Conservation (phyloP, 2,113 vertebrate genomes). For the Myiozetetes cayanensis region DNA sequence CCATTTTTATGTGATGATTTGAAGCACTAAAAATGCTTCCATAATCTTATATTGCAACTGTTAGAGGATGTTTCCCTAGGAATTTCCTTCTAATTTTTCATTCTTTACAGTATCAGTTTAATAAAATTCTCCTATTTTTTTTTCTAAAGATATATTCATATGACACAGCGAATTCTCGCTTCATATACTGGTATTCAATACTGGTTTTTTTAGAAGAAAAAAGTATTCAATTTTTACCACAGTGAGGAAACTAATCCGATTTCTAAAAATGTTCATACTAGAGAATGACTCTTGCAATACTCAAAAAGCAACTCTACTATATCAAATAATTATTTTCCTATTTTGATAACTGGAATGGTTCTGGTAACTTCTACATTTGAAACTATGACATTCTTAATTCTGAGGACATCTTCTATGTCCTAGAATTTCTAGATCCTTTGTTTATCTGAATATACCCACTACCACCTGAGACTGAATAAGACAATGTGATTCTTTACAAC, state of each 20-base stretch:
- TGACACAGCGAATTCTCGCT: neutral
- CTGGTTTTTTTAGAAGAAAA: neutral
- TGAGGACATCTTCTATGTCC: neutral
- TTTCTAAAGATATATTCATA: neutral
- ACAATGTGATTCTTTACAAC: neutral
- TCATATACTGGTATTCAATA: neutral
- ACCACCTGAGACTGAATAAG: rapidly evolving
- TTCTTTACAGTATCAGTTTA: neutral
- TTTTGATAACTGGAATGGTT: neutral
- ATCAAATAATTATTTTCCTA: neutral
- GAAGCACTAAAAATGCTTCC: neutral
- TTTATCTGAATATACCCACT: neutral
- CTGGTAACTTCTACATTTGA: neutral
- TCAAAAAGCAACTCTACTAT: neutral
- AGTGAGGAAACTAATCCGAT: neutral
- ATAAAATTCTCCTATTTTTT: neutral
- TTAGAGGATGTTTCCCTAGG: neutral
- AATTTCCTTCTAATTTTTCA: neutral
- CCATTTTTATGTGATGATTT: neutral
- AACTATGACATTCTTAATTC: neutral
- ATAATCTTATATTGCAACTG: neutral
- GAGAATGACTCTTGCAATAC: neutral
- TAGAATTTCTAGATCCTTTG: neutral
- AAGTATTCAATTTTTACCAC: neutral
- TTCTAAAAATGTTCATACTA: neutral